Evolutionary conservation across 2,113 vertebrate species (phyloP).

Genomic region (Pan troglodytes): NHGRI_mPanTro3-v2.1_pri NC_072407.2:123337001-123337500

Average conservation of each 20-base stretch:
- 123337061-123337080: too few relatives aligned
- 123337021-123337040: too few relatives aligned
- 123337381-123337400: not conserved
- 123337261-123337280: not conserved
- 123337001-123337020: too few relatives aligned
- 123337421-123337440: not conserved
- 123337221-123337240: not conserved
- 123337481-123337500: not conserved
- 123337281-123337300: not conserved
- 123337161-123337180: too few relatives aligned
- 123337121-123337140: too few relatives aligned
- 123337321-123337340: not conserved
- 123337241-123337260: not conserved
- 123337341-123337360: not conserved
- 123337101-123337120: too few relatives aligned
- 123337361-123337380: not conserved
- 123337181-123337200: too few relatives aligned
- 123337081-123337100: too few relatives aligned
- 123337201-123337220: too few relatives aligned
- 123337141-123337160: too few relatives aligned
- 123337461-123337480: not conserved
- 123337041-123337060: too few relatives aligned
- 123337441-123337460: not conserved
- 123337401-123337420: not conserved
- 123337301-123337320: not conserved